Base-by-base conservation (phyloP, 2,797 vertebrate genomes). In the Thaleichthys pacificus region DNA sequence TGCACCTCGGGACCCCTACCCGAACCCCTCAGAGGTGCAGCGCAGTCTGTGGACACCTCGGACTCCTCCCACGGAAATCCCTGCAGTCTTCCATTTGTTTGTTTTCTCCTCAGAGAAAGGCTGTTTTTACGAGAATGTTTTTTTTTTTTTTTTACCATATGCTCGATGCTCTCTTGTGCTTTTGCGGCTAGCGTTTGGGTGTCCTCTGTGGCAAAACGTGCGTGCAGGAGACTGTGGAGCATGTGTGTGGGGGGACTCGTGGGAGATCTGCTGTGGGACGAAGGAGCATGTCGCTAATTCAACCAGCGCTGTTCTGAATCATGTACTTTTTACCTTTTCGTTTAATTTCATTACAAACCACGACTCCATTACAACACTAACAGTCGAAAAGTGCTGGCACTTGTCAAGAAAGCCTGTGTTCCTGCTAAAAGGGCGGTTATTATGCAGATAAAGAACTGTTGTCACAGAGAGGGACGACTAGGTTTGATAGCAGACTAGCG, bases 41-140 rank as follows among this genome's bases (percentile, higher is more conserved):
- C 35, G 58, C 65, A 71, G 72, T 74, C 77, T 81, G 79, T 68
- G 58, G 76, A 71, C 9, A 26, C 38, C 76, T 54, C 67, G 74
- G 62, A 61, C 61, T 58, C 38, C 61, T 68, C 67, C 63, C 26
- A 67, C 7, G 9, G 19, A 19, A 17, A 5, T 19, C 17, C 51
- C 19, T 1, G 51, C 51, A 54, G 51, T 68, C 42, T 68, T 21
- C 42, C 38, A 26, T 38, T 54, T 12, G 32, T 72, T 71, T 11
- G n/a, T 69, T 69, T 68, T 42, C 38, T 42, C 38, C 38, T 42
- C 38, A 12, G 38, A 42, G 38, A 42, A 12, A 12, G 1, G 32
- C 32, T 35, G 8, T 35, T 42, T 42, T 42, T 12, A 42, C 2
- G 38, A 9, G 51, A 5, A 54, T 14, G 15, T 15, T 19, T 54